Evolutionary conservation across 1,140 invertebrate species (phyloP).

Genomic region (Adelges cooleyi): DNA sequence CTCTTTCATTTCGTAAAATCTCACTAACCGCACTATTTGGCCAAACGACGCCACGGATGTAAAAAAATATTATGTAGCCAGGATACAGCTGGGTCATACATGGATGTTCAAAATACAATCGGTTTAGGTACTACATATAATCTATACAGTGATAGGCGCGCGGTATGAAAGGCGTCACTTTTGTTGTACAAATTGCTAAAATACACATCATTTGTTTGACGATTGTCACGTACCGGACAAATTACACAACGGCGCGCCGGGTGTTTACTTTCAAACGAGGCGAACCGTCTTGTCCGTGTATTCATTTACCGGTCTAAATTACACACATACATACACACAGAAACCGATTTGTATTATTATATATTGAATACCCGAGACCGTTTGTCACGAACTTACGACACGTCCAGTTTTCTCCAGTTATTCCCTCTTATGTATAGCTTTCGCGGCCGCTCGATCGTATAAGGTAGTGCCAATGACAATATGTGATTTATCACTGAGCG

Average conservation of each 20-base stretch:
- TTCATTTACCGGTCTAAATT: background rate
- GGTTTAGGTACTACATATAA: too few species aligned
- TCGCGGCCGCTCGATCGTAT: background rate
- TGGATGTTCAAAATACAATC: too few species aligned
- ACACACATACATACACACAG: too few species aligned
- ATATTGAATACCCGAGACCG: background rate
- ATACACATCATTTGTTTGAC: too few species aligned
- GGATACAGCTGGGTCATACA: too few species aligned
- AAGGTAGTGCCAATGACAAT: conserved; percentile 18
- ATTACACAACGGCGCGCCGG: background rate
- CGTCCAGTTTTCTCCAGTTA: conserved; percentile 2
- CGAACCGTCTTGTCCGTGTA: background rate
- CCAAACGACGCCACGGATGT: too few species aligned
- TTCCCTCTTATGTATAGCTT: background rate
- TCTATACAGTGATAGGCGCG: too few species aligned
- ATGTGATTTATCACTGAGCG: conserved; percentile 6
- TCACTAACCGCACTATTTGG: too few species aligned
- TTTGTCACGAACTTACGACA: background rate
- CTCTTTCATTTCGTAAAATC: too few species aligned
- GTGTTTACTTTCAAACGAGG: background rate
- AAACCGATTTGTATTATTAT: background rate
- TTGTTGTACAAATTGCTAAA: too few species aligned
- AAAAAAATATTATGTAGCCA: too few species aligned
- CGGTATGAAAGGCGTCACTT: too few species aligned
- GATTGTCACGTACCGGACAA: background rate